A percentile compares a stretch with the other conserved stretches of the same genome.
Evolutionary conservation across 2,797 vertebrate species (phyloP).

Genomic region (Tauraco hartlaubi): DNA sequence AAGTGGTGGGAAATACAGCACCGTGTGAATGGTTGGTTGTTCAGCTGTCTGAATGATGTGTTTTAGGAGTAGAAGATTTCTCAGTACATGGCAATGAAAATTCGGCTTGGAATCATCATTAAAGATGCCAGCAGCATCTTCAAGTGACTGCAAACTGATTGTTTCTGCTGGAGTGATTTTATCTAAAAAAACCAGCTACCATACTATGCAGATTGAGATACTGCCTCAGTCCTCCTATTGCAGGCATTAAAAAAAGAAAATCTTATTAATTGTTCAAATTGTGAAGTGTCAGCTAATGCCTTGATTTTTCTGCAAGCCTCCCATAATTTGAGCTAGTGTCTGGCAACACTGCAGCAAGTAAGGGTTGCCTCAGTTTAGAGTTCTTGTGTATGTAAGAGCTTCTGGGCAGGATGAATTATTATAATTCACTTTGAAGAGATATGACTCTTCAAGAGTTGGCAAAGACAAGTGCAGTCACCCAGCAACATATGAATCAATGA

Average conservation of each 20-base stretch:
- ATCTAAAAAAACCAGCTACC: neutral
- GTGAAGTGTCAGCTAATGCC: neutral
- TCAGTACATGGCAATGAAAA: neutral
- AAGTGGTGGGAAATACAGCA: neutral
- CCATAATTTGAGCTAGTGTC: neutral
- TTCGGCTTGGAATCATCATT: neutral
- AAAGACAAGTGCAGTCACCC: neutral
- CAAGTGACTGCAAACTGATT: neutral
- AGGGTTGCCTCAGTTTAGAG: neutral
- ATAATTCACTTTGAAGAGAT: neutral
- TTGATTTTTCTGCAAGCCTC: neutral
- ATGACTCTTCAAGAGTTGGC: fast-evolving
- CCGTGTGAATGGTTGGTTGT: neutral
- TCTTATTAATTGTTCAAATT: neutral
- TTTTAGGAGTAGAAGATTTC: neutral
- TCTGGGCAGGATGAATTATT: neutral
- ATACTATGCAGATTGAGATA: neutral
- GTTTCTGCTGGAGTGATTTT: neutral
- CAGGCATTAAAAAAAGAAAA: neutral
- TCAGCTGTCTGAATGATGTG: neutral
- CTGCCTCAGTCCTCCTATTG: neutral
- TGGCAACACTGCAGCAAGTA: neutral
- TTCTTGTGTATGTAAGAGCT: neutral
- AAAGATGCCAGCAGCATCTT: neutral
- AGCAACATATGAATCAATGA: neutral